Evolutionary conservation across 37 sponge, comb jelly and placozoan genomes (phyloP).

Genomic region (Amphimedon queenslandica): DNA sequence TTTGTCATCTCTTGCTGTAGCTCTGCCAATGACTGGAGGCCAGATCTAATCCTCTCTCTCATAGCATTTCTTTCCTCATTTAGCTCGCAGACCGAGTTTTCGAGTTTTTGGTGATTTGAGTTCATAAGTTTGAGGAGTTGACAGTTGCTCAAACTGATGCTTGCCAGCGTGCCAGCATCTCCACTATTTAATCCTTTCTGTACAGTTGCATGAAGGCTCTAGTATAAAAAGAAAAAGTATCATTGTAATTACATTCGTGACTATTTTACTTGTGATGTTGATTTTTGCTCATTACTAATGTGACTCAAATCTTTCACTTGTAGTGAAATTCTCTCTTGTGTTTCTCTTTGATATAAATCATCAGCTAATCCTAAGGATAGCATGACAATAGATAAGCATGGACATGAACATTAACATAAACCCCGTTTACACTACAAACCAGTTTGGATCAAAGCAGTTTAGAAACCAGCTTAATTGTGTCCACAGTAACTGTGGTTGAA

Average conservation of each 20-base stretch:
- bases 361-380: no score
- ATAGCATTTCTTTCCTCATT: constrained; percentile 8
- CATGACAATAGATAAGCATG: background rate
- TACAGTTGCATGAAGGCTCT: constrained; percentile 51
- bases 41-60: constrained; percentile 15
- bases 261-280: no score
- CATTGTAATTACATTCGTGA: no score
- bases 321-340: no score
- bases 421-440: no score
- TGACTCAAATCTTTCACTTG: no score
- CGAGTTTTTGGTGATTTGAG: constrained; percentile 18
- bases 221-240: no score
- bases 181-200: constrained; percentile 48
- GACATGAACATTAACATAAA: background rate
- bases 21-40: constrained; percentile 22
- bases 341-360: no score
- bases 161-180: constrained; percentile 42
- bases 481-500: no score
- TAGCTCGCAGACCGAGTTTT: background rate
- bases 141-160: constrained; percentile 46
- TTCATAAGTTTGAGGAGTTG: constrained; percentile 40
- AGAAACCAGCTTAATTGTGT: background rate
- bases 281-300: no score
- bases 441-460: no score
- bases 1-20: constrained; percentile 41